Evolutionary conservation across 37 sponge, comb jelly and placozoan species (phyloP), one percentile per base, ranked within the genome.

Genomic region (Agelas oroides): DNA sequence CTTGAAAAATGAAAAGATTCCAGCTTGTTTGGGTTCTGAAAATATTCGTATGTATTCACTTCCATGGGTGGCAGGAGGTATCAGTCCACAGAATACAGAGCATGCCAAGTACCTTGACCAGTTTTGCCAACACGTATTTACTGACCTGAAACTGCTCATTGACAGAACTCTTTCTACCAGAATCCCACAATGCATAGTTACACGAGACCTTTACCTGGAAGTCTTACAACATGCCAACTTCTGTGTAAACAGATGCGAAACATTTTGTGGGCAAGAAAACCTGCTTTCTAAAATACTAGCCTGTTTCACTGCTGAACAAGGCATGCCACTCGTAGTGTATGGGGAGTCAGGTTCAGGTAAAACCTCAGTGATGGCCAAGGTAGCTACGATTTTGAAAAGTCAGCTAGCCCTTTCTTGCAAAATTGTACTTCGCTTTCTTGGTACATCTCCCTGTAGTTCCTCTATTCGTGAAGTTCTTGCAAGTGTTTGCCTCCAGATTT

Each of bases 321-420:
- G 46, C 0, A 76, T 27, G 13, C 95, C 95, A 0, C 74, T 94
- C 19, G 70, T 94, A 39, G 25, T 94, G 23, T 58, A 91, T 78
- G 95, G 95, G 21, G 61, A 40, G 33, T 91, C 92, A 8, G 95
- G 95, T 35, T 78, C 82, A 28, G 95, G 95, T 16, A 94, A 94
- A 53, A 92, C 95, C 30, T 87, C 95, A 0, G 59, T 94, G 30
- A 87, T 94, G 77, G 92, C 95, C 17, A 76, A 81, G 11, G 70
- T 40, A 38, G 81, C 75, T 15, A 5, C 17, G 0, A 1, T 23
- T 2, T 28, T 80, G 19, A 57, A 64, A 32, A 28, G 16, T 2
- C 79, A 80, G 81, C 19, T 65, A 13, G 82, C 71, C 16, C n/a
- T 19, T 0, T 32, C 21, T 12, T 77, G 71, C 71, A 59, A 79